Evolutionary conservation across 2,888 invertebrate species (phyloP), one percentile per base, ranked within the genome.

Genomic region (Tridacna crocea): DNA sequence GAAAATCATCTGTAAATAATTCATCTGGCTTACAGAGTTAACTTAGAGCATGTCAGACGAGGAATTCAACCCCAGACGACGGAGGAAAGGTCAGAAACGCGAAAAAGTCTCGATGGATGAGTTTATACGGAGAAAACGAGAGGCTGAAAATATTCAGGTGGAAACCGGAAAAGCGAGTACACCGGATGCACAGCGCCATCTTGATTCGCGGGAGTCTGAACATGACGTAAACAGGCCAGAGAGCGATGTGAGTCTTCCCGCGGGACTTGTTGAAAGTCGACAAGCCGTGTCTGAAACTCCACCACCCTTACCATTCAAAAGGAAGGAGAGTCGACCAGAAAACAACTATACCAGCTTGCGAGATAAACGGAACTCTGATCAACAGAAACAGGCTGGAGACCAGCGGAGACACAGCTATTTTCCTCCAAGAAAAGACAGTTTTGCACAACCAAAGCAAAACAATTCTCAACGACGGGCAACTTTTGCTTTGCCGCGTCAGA

Each of bases 101-200:
- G 60, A 73, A n/a, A 60, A 60, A 27, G 60, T 73, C 17, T 26
- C 73, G 36, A 73, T 58, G 73, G 73, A 60, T 60, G 70, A 70
- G 51, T 70, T 70, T 22, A 70, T 70, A 24, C 12, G 70, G 24
- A n/a, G 51, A 26, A 70, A 70, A 51, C 48, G 70, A 22, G 70
- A 51, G 17, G 70, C 70, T 12, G 70, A 70, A 24, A 70, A 70
- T 70, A 70, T 70, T 26, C n/a, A 70, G 51, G 70, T 70, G 24
- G 70, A 70, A 51, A 70, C 47, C 13, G 70, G 51, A 48, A 70
- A 47, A 17, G 15, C 4, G 0, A 51, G 51, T n/a, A 47, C 70
- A 1, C 70, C 70, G 12, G 47, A 70, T 51, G 19, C n/a, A 13
- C 70, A 24, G 17, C 51, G 46, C 12, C 70, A 17, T 3, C 12